phyloP scores from a whole-genome alignment of 2,113 vertebrate species.

The Callorhinus ursinus region DNA sequence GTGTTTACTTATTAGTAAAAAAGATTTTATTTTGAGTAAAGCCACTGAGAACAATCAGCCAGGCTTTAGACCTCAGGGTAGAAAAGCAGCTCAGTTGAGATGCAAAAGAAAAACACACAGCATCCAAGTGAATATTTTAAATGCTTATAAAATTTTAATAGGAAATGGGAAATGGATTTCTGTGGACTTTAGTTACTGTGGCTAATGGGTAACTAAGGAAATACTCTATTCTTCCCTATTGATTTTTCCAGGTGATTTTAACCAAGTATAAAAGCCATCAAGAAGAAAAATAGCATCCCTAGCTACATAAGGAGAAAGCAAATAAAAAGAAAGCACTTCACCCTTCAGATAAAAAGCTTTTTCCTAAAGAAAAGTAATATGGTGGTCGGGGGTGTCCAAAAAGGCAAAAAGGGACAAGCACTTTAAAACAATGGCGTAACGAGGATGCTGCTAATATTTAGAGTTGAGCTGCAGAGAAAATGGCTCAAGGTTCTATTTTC shows the following conservation, averaged over 20 bases:
- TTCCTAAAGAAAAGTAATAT: neutral
- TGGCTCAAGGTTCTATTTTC: neutral
- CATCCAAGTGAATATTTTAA: constrained; percentile 10
- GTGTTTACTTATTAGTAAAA: neutral
- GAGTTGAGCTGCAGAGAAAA: constrained; percentile 15
- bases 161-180: neutral
- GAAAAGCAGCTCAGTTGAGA: neutral
- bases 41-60: neutral
- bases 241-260: constrained; percentile 52
- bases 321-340: constrained; percentile 23
- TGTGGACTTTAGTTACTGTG: neutral
- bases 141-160: constrained; percentile 25
- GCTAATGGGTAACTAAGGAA: constrained; percentile 4
- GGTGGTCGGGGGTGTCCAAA: neutral
- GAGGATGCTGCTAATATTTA: constrained; percentile 36
- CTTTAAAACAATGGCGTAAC: neutral
- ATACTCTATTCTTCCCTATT: neutral
- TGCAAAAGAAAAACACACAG: neutral
- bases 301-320: neutral
- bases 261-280: constrained; percentile 13
- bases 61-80: neutral
- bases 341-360: neutral
- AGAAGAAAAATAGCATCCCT: neutral
- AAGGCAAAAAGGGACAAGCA: neutral
- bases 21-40: neutral